These are phyloP conservation scores for Morpho achilles DNA, from an alignment of 2,888 invertebrate species.

Conservation along the genomic window DNA sequence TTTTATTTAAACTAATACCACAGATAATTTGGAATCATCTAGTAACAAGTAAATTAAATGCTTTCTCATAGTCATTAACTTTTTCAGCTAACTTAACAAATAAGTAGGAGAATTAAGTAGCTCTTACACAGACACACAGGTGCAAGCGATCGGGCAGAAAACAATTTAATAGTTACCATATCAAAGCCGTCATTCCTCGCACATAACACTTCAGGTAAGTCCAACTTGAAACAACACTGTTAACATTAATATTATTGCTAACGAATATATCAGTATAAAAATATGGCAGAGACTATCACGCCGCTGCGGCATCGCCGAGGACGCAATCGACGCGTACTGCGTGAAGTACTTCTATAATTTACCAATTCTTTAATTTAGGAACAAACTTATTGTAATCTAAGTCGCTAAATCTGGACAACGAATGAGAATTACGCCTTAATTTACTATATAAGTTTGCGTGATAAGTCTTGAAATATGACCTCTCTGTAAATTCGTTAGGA, in stretches of 20 bases:
- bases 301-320: neutral
- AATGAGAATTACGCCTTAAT: too few relatives aligned
- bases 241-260: conserved; percentile 15
- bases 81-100: neutral
- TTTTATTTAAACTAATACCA: neutral
- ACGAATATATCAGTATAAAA: conserved; percentile 27
- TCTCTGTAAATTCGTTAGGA: too few relatives aligned
- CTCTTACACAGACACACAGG: neutral
- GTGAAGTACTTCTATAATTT: too few relatives aligned
- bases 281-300: conserved; percentile 22
- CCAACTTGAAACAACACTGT: conserved; percentile 52
- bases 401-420: too few relatives aligned
- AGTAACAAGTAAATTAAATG: conserved; percentile 7
- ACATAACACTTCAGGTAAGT: conserved; percentile 41
- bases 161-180: conserved; percentile 20
- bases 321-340: too few relatives aligned
- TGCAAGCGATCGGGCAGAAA: neutral
- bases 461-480: too few relatives aligned
- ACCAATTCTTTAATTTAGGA: too few relatives aligned
- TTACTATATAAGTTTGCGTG: too few relatives aligned
- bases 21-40: conserved; percentile 1
- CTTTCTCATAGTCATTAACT: conserved; percentile 1
- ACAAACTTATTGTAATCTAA: too few relatives aligned
- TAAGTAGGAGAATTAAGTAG: neutral
- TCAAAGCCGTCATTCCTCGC: conserved; percentile 19